These are phyloP conservation scores for Acrocephalus scirpaceus DNA, from an alignment of 2,797 vertebrate genomes.

Conservation along the genomic window DNA sequence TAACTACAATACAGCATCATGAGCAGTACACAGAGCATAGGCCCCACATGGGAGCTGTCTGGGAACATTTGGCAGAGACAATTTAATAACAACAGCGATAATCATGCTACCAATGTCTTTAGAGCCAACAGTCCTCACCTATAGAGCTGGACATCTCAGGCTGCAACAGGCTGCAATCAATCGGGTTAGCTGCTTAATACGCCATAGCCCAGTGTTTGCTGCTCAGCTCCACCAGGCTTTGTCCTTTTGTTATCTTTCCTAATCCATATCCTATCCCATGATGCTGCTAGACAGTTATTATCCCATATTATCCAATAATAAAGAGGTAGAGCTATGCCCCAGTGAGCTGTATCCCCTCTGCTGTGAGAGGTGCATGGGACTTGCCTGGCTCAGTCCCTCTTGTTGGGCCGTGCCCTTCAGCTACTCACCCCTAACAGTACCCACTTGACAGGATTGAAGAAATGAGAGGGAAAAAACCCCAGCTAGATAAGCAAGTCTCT, in stretches of 20 bases:
- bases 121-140: slow-evolving; percentile 18
- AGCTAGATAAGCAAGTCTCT: background rate
- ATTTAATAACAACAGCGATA: background rate
- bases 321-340: background rate
- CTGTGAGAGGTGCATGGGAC: background rate
- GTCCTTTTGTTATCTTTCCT: background rate
- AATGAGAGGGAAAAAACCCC: background rate
- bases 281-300: background rate
- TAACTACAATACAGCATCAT: slow-evolving; percentile 3
- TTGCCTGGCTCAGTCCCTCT: background rate
- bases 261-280: slow-evolving; percentile 16
- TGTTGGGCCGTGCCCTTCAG: background rate
- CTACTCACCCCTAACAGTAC: background rate
- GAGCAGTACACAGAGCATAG: background rate
- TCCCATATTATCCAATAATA: slow-evolving; percentile 20
- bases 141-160: background rate
- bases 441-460: background rate
- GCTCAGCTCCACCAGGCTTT: slow-evolving; percentile 1
- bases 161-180: slow-evolving; percentile 4
- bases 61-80: background rate
- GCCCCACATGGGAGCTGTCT: background rate
- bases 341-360: background rate
- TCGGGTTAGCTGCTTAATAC: slow-evolving; percentile 32
- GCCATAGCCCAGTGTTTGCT: slow-evolving; percentile 24
- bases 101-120: background rate